These are phyloP conservation scores for Sebastes trivittatus DNA, from an alignment of 2,797 vertebrate genomes.

Conservation along the genomic window DNA sequence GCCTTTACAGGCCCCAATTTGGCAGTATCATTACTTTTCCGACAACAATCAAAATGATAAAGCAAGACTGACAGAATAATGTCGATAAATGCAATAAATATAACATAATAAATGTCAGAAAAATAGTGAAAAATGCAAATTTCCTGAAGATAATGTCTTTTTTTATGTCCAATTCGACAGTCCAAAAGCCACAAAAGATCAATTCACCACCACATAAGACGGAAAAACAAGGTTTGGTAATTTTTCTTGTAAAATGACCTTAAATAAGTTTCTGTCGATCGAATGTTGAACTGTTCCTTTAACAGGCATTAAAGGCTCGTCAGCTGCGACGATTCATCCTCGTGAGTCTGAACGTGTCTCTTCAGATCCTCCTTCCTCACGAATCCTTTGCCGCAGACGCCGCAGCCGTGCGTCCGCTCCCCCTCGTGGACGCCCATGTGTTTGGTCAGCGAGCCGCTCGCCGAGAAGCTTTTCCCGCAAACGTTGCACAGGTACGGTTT, in stretches of 20 bases:
- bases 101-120: background rate
- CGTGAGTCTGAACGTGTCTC: constrained; percentile 10
- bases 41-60: too few relatives aligned
- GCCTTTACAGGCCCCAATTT: too few relatives aligned
- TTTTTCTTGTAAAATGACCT: background rate
- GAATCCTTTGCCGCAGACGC: constrained; percentile 1
- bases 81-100: too few relatives aligned
- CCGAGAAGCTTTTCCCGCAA: constrained; percentile 48
- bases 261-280: background rate
- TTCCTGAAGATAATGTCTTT: too few relatives aligned
- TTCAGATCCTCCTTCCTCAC: constrained; percentile 4
- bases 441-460: constrained; percentile 38
- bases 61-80: too few relatives aligned
- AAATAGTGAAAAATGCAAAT: background rate
- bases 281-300: background rate
- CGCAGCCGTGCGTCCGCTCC: background rate
- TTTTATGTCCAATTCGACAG: too few relatives aligned
- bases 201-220: too few relatives aligned
- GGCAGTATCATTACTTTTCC: too few relatives aligned
- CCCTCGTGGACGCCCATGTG: constrained; percentile 49
- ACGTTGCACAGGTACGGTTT: constrained; percentile 48
- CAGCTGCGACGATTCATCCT: background rate
- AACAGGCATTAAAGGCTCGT: background rate
- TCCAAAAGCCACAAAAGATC: too few relatives aligned
- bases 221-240: too few relatives aligned